phyloP scores from a whole-genome alignment of 92 coral and sea anemone species.

The Porites rus region DNA sequence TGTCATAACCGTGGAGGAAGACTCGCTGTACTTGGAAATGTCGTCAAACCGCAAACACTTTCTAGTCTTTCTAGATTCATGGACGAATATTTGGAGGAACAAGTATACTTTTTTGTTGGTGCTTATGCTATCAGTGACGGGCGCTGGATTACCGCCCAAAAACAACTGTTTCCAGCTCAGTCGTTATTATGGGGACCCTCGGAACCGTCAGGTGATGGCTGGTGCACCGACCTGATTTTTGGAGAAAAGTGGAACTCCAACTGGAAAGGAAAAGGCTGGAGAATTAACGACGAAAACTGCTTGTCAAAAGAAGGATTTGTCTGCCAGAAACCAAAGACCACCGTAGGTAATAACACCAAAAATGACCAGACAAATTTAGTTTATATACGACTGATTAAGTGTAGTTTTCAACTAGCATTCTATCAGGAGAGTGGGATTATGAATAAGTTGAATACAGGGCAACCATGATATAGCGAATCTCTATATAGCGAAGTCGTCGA shows the following conservation, averaged over 20 bases:
- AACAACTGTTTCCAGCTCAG: neutral
- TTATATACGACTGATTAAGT: neutral
- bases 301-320: slow-evolving; percentile 26
- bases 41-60: neutral
- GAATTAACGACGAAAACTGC: slow-evolving; percentile 64
- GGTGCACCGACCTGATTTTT: slow-evolving; percentile 56
- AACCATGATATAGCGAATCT: no score
- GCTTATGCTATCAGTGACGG: slow-evolving; percentile 18
- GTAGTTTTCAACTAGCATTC: neutral
- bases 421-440: neutral
- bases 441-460: no score
- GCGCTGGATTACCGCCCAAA: slow-evolving; percentile 18
- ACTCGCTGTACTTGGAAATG: neutral
- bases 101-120: neutral
- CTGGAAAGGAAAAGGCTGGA: slow-evolving; percentile 69
- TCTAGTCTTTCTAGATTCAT: neutral
- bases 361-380: neutral
- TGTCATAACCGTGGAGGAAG: slow-evolving; percentile 28
- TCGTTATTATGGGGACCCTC: slow-evolving; percentile 64
- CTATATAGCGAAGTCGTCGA: no score
- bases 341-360: neutral
- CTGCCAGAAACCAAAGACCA: slow-evolving; percentile 39
- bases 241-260: slow-evolving; percentile 29
- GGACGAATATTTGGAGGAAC: slow-evolving; percentile 1
- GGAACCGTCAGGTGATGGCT: slow-evolving; percentile 70